Conservation (phyloP, 1,140 invertebrate species). For the Agrypnia vestita region DNA sequence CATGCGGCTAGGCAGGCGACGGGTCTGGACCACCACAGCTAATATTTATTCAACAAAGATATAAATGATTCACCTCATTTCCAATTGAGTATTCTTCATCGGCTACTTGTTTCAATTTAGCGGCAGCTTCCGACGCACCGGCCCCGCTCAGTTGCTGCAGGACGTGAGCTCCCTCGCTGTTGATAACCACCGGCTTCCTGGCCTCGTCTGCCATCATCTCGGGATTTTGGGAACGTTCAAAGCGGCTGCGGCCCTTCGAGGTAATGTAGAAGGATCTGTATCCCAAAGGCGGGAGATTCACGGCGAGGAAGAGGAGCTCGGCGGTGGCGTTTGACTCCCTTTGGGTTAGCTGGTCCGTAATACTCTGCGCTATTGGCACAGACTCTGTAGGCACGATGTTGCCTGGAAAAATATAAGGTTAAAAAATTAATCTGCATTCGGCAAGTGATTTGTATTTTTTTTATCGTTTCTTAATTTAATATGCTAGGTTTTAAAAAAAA, state of each 20-base stretch:
- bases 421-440: too few relatives aligned
- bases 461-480: background rate
- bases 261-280: constrained; percentile 69
- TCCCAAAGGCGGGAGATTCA: constrained; percentile 78
- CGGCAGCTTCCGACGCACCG: background rate
- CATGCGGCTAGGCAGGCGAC: too few relatives aligned
- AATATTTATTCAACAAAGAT: too few relatives aligned
- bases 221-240: background rate
- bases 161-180: background rate
- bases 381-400: constrained; percentile 75
- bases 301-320: constrained; percentile 80
- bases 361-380: constrained; percentile 74
- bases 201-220: background rate
- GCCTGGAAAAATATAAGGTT: constrained; percentile 65
- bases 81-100: constrained; percentile 39
- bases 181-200: background rate
- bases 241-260: background rate
- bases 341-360: constrained; percentile 75
- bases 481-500: too few relatives aligned
- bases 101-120: constrained; percentile 1
- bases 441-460: constrained; percentile 12
- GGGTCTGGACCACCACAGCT: too few relatives aligned
- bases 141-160: constrained; percentile 19
- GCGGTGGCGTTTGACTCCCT: constrained; percentile 74
- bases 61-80: constrained; percentile 48